A percentile compares a stretch with the other conserved stretches of the same genome.
These are phyloP conservation scores for Microtus oregoni DNA, from an alignment of 2,113 vertebrate genomes.

Conservation along the genomic window DNA sequence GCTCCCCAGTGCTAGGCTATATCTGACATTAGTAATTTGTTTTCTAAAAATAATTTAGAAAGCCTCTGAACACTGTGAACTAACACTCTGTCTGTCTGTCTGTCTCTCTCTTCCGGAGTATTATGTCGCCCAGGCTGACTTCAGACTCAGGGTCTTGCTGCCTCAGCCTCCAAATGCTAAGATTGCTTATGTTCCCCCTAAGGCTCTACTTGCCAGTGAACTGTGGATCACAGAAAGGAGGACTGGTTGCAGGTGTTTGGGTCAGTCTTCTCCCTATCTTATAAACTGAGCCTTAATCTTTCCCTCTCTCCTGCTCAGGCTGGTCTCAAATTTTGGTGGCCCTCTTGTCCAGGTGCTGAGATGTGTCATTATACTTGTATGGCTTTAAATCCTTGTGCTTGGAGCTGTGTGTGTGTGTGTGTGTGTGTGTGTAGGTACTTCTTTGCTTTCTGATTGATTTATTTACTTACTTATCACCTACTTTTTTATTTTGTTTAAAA, in stretches of 20 bases:
- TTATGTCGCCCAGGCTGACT: background rate
- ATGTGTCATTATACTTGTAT: background rate
- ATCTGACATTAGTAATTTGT: background rate
- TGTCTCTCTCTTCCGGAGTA: background rate
- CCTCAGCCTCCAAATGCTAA: background rate
- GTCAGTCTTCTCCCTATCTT: background rate
- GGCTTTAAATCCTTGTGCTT: background rate
- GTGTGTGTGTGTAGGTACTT: background rate
- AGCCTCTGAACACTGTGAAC: constrained; percentile 7
- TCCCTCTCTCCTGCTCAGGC: background rate
- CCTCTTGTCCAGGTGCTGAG: background rate
- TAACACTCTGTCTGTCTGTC: background rate
- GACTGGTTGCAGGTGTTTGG: background rate
- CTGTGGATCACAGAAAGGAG: background rate
- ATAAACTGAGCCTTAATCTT: constrained; percentile 48
- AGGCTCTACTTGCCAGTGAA: background rate
- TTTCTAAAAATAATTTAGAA: constrained; percentile 55
- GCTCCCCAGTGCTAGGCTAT: background rate
- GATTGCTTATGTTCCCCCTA: background rate
- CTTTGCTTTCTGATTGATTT: background rate
- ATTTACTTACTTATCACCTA: background rate
- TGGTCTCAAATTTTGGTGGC: background rate
- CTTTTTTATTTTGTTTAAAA: background rate
- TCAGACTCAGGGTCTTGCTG: background rate
- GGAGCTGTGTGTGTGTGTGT: background rate